A percentile compares a stretch with the other conserved stretches of the same genome.
These are phyloP conservation scores for Hemiprocne comata DNA, from an alignment of 2,113 vertebrate genomes.

Conservation along the genomic window DNA sequence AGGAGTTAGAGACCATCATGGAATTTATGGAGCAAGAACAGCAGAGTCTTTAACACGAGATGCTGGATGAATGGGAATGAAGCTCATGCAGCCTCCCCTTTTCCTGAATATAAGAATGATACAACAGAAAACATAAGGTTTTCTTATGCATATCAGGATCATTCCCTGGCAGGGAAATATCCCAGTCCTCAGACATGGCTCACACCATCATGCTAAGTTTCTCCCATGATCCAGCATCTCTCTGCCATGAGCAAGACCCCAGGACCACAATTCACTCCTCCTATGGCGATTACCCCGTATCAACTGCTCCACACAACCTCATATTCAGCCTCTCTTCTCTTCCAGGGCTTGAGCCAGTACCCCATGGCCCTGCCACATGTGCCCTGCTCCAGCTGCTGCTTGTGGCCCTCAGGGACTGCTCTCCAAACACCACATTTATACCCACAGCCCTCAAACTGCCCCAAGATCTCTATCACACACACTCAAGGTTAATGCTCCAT, in stretches of 20 bases:
- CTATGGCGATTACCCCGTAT: background rate
- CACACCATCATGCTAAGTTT: background rate
- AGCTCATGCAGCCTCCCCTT: background rate
- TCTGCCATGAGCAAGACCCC: background rate
- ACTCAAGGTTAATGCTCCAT: background rate
- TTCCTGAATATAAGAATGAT: background rate
- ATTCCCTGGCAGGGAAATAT: background rate
- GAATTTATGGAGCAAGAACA: slow-evolving; percentile 19
- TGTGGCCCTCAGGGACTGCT: background rate
- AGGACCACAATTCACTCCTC: background rate
- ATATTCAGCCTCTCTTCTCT: background rate
- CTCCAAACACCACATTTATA: accelerated
- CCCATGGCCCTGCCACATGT: background rate
- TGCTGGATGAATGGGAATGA: background rate
- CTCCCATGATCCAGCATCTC: background rate
- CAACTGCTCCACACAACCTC: background rate
- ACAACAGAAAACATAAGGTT: background rate
- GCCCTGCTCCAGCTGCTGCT: background rate
- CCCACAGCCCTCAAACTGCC: background rate
- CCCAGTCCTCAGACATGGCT: background rate
- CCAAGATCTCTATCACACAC: background rate
- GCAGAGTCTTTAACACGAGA: background rate
- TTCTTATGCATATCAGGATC: background rate
- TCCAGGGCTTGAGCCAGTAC: background rate
- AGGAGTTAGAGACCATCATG: background rate